Evolutionary conservation across 1,140 invertebrate genomes (phyloP).

Genomic region (Brachionus koreanus): DNA sequence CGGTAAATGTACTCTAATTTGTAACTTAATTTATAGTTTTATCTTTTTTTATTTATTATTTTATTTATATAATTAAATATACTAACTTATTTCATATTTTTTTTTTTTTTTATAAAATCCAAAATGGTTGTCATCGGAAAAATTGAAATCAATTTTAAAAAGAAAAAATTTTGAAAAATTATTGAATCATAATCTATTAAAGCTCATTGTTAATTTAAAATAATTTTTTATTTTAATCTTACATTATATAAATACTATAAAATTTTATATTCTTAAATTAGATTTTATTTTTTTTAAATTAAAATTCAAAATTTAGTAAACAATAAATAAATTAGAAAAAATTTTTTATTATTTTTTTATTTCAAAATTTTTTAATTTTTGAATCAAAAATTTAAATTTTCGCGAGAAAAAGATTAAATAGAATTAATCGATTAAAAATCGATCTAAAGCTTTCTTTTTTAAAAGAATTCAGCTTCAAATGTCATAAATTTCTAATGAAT

Average conservation of each 20-base stretch:
- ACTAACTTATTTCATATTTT: background rate
- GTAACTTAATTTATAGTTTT: background rate
- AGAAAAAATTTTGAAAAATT: no score
- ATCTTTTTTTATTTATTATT: background rate
- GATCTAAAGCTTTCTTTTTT: background rate
- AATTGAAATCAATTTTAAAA: no score
- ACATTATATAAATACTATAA: no score
- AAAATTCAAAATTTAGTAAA: no score
- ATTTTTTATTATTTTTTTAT: background rate
- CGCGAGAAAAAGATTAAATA: background rate
- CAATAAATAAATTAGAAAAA: background rate
- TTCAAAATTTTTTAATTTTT: background rate
- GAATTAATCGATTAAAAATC: background rate
- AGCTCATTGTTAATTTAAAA: no score
- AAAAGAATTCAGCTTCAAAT: background rate
- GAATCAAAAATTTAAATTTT: background rate
- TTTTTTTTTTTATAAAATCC: no score
- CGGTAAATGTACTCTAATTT: background rate
- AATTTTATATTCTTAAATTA: no score
- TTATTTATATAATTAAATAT: background rate
- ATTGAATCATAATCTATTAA: no score
- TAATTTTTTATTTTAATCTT: no score
- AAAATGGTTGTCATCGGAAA: no score
- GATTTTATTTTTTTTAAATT: no score
- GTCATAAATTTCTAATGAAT: background rate